A percentile compares a stretch with the other conserved stretches of the same genome.
phyloP scores from a whole-genome alignment of 1,140 invertebrate species.

The Anastrepha obliqua region DNA sequence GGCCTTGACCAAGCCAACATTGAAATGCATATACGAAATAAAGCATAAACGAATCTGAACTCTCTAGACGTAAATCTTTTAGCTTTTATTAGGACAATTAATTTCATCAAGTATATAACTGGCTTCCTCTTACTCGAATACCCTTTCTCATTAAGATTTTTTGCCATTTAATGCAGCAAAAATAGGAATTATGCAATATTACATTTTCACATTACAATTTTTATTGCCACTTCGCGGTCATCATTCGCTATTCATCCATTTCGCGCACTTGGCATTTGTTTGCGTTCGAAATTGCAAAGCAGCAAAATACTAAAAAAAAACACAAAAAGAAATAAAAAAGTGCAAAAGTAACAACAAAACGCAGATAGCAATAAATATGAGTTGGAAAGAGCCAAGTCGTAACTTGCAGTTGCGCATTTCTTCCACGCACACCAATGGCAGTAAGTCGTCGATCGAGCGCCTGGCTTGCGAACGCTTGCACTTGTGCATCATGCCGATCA shows the following conservation, averaged over 20 bases:
- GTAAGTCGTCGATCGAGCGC: background rate
- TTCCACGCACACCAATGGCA: conserved; percentile 22
- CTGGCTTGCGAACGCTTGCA: background rate
- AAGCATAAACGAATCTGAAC: too few species aligned
- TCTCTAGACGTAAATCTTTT: too few species aligned
- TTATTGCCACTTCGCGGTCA: background rate
- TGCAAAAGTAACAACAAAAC: background rate
- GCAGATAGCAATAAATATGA: conserved; percentile 20
- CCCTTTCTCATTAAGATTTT: too few species aligned
- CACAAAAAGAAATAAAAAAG: background rate
- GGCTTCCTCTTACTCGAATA: too few species aligned
- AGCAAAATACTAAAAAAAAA: background rate
- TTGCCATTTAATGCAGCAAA: background rate
- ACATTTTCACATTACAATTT: conserved; percentile 38
- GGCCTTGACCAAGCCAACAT: too few species aligned
- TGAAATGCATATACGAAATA: too few species aligned
- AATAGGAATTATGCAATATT: conserved; percentile 11
- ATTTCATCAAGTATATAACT: too few species aligned
- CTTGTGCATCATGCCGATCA: too few species aligned
- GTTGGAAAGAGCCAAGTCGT: conserved; percentile 19
- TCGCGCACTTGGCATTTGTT: conserved; percentile 40
- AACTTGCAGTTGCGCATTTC: conserved; percentile 24
- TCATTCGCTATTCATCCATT: conserved; percentile 38
- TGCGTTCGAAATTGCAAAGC: background rate
- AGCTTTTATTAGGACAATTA: too few species aligned